Evolutionary conservation across 2,888 invertebrate species (phyloP).

Genomic region (Helicoverpa assulta): DNA sequence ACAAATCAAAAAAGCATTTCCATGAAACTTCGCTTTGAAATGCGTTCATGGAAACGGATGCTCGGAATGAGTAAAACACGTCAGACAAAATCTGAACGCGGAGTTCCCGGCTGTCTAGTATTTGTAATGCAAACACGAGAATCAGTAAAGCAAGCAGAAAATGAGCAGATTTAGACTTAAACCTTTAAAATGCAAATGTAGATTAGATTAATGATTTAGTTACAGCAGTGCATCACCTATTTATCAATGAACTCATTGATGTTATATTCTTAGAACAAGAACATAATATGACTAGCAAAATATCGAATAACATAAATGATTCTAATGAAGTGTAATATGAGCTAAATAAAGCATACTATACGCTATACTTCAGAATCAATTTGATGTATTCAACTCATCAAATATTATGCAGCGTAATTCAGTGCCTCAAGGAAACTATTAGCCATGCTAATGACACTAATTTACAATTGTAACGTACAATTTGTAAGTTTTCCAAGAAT

Average conservation of each 20-base stretch:
- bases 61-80: constrained; percentile 4
- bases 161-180: neutral
- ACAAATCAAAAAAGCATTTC: neutral
- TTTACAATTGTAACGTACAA: constrained; percentile 35
- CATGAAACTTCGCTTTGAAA: constrained; percentile 1
- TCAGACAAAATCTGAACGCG: neutral
- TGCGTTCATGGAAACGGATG: constrained; percentile 9
- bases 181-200: constrained; percentile 1
- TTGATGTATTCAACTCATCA: constrained; percentile 38
- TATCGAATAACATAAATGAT: constrained; percentile 21
- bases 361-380: constrained; percentile 22
- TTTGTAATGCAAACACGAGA: neutral
- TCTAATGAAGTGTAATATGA: constrained; percentile 24
- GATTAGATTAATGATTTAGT: neutral
- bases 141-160: neutral
- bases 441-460: constrained; percentile 49
- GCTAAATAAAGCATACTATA: neutral
- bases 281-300: neutral
- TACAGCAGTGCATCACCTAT: neutral
- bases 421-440: constrained; percentile 38
- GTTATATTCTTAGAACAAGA: constrained; percentile 13
- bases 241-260: constrained; percentile 2
- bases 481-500: constrained; percentile 44
- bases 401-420: constrained; percentile 41
- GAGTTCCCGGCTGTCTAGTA: neutral